Base-by-base conservation (phyloP, 2,888 invertebrate genomes). In the Tetanocera ferruginea region DNA sequence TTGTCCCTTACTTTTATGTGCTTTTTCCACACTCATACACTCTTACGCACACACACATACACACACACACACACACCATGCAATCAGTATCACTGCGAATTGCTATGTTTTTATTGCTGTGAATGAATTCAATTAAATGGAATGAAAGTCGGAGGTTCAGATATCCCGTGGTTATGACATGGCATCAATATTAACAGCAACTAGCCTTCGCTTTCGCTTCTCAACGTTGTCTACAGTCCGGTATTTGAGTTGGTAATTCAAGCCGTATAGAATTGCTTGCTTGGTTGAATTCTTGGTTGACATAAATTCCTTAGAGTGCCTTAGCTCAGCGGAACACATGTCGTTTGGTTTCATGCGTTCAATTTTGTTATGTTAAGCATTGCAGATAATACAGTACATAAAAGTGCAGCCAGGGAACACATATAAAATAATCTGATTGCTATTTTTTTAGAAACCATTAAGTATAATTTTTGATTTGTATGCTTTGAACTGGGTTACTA, bases 41-140 rank as follows among this genome's bases (percentile, higher is more conserved):
- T 9, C 11, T 4, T 8, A 60, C 1, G 25, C 28, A 60, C 11
- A 60, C 17, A 28, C 28, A 23, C 11, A 11, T 8, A 60, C 1
- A 23, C 25, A 23, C 57, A 57, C 23, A 64, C 28, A 34, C 31
- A 28, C 31, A 37, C 37, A 34, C 5, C 8, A 19, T 34, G 64
- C 6, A 34, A 66, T 31, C n/a, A 28, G n/a, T n/a, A 34, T 19
- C 19, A 34, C 34, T 66, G 5, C 19, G 31, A 19, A 66, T 66
- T 66, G 34, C n/a, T 28, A 14, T 23, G 9, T 64, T 66, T 66
- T 66, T 66, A 66, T 34, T 34, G 34, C 37, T 0, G 31, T 34
- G 64, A 66, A 31, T 66, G 64, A 66, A 66, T 34, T 66, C 64
- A 66, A 66, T 66, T 66, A 34, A 66, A 66, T 34, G 64, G 37